Percentiles rank a stretch among this genome's conserved stretches.
Conservation (phyloP, 2,113 vertebrate genomes). For the Nycticorax nycticorax region DNA sequence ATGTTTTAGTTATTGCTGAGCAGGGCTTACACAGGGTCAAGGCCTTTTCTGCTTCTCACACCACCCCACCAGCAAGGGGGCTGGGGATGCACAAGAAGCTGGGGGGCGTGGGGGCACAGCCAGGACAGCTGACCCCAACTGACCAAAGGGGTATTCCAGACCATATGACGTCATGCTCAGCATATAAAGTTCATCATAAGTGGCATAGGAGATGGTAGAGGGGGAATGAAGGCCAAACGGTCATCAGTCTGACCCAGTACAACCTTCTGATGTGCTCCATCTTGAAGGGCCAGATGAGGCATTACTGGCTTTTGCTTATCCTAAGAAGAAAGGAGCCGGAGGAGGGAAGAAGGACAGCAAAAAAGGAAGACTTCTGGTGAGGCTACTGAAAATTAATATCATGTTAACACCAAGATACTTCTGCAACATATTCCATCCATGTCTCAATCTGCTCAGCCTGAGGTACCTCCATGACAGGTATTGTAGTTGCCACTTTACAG, state of each 20-base stretch:
- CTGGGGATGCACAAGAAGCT: no score
- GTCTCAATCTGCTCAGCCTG: not conserved
- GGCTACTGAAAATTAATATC: not conserved
- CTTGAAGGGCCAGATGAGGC: not conserved
- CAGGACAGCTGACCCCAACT: not conserved
- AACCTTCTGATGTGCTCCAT: not conserved
- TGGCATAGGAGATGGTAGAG: not conserved
- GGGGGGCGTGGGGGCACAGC: no score
- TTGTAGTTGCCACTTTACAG: not conserved
- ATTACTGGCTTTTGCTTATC: not conserved
- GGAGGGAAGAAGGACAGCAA: not conserved
- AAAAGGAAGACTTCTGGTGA: not conserved
- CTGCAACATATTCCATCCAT: not conserved
- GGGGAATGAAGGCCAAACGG: not conserved
- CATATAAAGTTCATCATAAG: not conserved
- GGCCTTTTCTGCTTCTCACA: no score
- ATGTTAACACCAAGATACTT: not conserved
- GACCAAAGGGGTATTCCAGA: no score
- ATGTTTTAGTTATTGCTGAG: not conserved
- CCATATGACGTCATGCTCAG: no score
- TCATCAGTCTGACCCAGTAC: not conserved
- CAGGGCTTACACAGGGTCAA: not conserved
- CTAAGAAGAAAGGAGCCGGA: not conserved
- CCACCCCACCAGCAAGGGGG: no score
- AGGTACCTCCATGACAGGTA: not conserved